Evolutionary conservation across 2,888 invertebrate species (phyloP).

Genomic region (Drosophila meridionalis): DNA sequence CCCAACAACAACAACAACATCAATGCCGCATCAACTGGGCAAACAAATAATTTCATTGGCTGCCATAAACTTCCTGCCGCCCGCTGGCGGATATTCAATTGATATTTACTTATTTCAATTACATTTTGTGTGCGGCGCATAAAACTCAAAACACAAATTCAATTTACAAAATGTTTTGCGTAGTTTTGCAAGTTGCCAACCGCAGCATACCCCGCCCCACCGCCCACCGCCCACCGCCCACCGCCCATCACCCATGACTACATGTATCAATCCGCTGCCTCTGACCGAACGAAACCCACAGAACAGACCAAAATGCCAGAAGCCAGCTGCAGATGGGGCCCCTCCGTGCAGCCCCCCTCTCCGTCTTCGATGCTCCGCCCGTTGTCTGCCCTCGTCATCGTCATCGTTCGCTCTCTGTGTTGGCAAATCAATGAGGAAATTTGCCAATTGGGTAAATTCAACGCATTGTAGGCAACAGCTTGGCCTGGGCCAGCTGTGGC

Average conservation of each 20-base stretch:
- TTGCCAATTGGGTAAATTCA: constrained; percentile 71
- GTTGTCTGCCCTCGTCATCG: constrained; percentile 23
- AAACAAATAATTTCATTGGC: constrained; percentile 66
- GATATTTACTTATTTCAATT: constrained; percentile 78
- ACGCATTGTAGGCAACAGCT: constrained; percentile 54
- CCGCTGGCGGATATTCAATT: constrained; percentile 74
- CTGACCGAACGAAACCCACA: constrained; percentile 12
- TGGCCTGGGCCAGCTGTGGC: constrained; percentile 28
- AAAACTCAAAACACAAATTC: constrained; percentile 65
- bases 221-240: background rate
- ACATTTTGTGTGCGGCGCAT: constrained; percentile 58
- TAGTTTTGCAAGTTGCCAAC: constrained; percentile 57
- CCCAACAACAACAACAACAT: constrained; percentile 20
- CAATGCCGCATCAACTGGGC: constrained; percentile 26
- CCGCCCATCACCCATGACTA: constrained; percentile 2
- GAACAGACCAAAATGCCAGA: constrained; percentile 18
- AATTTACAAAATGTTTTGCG: constrained; percentile 78
- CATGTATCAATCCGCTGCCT: constrained; percentile 42
- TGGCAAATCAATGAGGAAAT: constrained; percentile 77
- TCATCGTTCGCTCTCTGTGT: constrained; percentile 31
- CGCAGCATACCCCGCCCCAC: background rate
- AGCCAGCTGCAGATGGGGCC: constrained; percentile 26
- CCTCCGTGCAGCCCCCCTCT: constrained; percentile 12
- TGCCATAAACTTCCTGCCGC: constrained; percentile 70
- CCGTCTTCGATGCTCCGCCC: constrained; percentile 2